Percentiles rank a stretch among this genome's conserved stretches.
These are phyloP conservation scores for Hybos culiciformis DNA, from an alignment of 2,888 invertebrate genomes.

Conservation along the genomic window DNA sequence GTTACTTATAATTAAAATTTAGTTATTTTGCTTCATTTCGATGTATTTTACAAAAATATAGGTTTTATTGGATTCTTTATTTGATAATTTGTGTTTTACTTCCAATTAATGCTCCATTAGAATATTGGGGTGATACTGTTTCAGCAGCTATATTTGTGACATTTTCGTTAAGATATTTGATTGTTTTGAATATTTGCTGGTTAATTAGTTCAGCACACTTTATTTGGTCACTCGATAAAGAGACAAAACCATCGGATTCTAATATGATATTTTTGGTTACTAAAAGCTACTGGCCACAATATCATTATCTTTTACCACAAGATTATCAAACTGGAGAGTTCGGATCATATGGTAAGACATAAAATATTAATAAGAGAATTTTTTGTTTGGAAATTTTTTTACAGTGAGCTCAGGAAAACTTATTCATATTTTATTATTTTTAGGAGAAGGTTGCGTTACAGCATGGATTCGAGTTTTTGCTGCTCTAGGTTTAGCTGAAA, in stretches of 20 bases:
- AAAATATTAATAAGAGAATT: background rate
- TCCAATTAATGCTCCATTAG: constrained; percentile 62
- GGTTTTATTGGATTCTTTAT: constrained; percentile 56
- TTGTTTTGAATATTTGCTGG: constrained; percentile 53
- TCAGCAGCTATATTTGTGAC: constrained; percentile 47
- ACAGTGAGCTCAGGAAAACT: no score
- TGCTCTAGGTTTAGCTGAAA: constrained; percentile 49
- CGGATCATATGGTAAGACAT: constrained; percentile 48
- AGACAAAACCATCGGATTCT: constrained; percentile 55
- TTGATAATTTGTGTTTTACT: constrained; percentile 49
- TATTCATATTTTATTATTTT: background rate
- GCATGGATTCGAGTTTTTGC: constrained; percentile 56
- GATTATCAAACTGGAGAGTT: constrained; percentile 75
- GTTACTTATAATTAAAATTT: constrained; percentile 11
- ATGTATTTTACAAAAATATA: constrained; percentile 28
- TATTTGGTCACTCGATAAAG: constrained; percentile 60
- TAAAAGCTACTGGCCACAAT: constrained; percentile 67
- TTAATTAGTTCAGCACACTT: constrained; percentile 58
- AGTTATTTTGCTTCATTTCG: background rate
- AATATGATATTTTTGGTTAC: constrained; percentile 61
- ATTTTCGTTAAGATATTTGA: constrained; percentile 52
- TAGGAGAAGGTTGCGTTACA: constrained; percentile 48
- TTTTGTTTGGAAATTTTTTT: background rate
- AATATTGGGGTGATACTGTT: constrained; percentile 63
- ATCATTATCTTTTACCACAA: constrained; percentile 63